phyloP scores from a whole-genome alignment of 2,888 invertebrate genomes.

The Malacosoma neustria region DNA sequence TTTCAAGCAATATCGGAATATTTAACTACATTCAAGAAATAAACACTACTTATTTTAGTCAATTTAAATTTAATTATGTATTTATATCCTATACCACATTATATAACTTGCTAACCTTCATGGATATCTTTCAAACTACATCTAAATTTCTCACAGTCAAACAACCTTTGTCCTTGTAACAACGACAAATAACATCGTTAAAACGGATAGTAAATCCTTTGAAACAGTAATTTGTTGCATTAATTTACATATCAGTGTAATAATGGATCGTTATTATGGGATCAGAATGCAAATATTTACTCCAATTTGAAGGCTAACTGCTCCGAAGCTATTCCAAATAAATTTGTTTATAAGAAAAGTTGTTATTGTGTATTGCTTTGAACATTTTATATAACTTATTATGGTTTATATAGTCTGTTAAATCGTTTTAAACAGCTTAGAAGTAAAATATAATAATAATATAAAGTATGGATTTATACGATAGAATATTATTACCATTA shows the following conservation, averaged over 20 bases:
- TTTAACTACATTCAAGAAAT: too few species aligned
- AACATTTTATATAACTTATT: too few species aligned
- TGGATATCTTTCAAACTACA: neutral
- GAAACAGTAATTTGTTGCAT: conserved; percentile 41
- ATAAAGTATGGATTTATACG: too few species aligned
- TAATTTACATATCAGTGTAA: conserved; percentile 48
- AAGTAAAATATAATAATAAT: too few species aligned
- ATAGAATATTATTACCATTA: too few species aligned
- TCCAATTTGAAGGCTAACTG: conserved; percentile 45
- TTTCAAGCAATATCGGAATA: too few species aligned
- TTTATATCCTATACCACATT: too few species aligned
- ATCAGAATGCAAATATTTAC: conserved; percentile 40
- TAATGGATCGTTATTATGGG: conserved; percentile 48
- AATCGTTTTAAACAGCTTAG: too few species aligned
- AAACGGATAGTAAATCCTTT: conserved; percentile 37
- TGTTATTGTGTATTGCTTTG: conserved; percentile 2
- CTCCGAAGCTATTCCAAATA: conserved; percentile 23
- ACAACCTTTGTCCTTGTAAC: conserved; percentile 4
- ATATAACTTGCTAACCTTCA: neutral
- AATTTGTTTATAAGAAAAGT: conserved; percentile 16
- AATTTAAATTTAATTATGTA: too few species aligned
- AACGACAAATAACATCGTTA: conserved; percentile 17
- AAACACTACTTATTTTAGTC: too few species aligned
- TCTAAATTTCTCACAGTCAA: neutral
- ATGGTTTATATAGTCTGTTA: too few species aligned